phyloP scores from a whole-genome alignment of 1,140 invertebrate species.

The Brachionus asplanchnoidis region DNA sequence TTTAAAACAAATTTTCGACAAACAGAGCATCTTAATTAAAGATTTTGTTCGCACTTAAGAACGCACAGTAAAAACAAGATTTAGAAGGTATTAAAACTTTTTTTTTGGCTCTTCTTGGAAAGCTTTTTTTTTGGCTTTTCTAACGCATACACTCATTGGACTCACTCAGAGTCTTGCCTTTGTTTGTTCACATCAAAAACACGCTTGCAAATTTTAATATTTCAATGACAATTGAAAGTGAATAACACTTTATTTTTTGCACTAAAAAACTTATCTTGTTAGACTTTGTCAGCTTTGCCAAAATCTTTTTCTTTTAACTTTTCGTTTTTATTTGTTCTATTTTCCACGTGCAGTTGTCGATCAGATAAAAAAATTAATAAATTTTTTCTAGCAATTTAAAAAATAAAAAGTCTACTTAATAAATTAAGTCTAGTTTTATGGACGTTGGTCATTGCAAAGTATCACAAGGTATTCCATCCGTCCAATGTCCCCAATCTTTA shows the following conservation, averaged over 20 bases:
- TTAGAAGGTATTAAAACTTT: neutral
- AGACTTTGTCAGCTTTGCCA: neutral
- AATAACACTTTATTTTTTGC: neutral
- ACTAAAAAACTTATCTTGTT: neutral
- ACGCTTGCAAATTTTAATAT: conserved; percentile 25
- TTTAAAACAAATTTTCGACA: neutral
- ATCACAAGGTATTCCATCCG: neutral
- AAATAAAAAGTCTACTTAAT: neutral
- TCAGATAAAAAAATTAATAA: neutral
- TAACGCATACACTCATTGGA: neutral
- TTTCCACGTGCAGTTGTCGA: neutral
- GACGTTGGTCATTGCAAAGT: conserved; percentile 32
- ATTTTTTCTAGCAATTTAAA: neutral
- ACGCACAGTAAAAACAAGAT: neutral
- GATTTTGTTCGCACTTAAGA: no score
- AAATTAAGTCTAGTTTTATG: neutral
- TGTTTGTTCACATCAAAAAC: neutral
- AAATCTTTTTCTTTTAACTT: neutral
- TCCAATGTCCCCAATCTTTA: neutral
- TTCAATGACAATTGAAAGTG: neutral
- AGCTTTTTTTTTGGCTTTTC: neutral
- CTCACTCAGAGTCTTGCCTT: neutral
- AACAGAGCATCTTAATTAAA: neutral
- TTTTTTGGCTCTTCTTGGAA: neutral
- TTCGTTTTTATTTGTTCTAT: neutral